Evolutionary conservation across 37 sponge, comb jelly and placozoan species (phyloP).

Genomic region (Agelas oroides): DNA sequence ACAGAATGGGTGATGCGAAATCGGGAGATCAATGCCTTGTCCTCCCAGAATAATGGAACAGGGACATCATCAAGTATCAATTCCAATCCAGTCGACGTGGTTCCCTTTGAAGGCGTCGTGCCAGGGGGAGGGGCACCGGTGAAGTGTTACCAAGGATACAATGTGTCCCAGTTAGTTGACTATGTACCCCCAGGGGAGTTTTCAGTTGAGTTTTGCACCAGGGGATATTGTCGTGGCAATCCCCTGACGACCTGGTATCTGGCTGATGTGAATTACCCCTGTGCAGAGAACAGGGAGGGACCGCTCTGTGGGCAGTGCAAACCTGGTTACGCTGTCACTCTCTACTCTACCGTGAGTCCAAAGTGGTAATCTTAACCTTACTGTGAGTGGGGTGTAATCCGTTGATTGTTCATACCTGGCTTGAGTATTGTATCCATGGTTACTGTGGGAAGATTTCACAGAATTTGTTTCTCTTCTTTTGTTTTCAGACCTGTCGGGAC

Average conservation of each 20-base stretch:
- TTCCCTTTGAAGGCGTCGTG: slow-evolving; percentile 37
- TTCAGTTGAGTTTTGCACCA: slow-evolving; percentile 57
- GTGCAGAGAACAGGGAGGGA: slow-evolving; percentile 72
- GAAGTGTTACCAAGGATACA: slow-evolving; percentile 41
- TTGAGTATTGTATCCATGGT: too few relatives aligned
- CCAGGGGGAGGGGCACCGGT: slow-evolving; percentile 83
- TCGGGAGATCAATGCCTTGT: not conserved
- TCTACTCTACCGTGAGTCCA: slow-evolving; percentile 68
- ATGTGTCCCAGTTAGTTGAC: slow-evolving; percentile 25
- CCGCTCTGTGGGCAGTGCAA: slow-evolving; percentile 82
- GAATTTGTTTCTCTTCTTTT: not conserved
- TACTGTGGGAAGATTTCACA: too few relatives aligned
- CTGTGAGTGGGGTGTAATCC: not conserved
- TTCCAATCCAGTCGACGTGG: slow-evolving; percentile 75
- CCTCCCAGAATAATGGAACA: not conserved
- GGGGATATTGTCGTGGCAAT: slow-evolving; percentile 63
- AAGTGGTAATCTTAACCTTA: too few relatives aligned
- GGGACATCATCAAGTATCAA: not conserved
- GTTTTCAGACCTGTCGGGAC: slow-evolving; percentile 49
- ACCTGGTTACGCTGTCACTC: slow-evolving; percentile 74
- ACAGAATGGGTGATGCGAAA: not conserved
- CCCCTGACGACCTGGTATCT: slow-evolving; percentile 37
- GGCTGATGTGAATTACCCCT: slow-evolving; percentile 60
- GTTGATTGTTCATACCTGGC: too few relatives aligned
- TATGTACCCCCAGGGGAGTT: slow-evolving; percentile 29